Percentiles rank a stretch among this genome's conserved stretches.
Evolutionary conservation across 2,888 invertebrate genomes (phyloP).

Genomic region (Lasioglossum malachurum): DNA sequence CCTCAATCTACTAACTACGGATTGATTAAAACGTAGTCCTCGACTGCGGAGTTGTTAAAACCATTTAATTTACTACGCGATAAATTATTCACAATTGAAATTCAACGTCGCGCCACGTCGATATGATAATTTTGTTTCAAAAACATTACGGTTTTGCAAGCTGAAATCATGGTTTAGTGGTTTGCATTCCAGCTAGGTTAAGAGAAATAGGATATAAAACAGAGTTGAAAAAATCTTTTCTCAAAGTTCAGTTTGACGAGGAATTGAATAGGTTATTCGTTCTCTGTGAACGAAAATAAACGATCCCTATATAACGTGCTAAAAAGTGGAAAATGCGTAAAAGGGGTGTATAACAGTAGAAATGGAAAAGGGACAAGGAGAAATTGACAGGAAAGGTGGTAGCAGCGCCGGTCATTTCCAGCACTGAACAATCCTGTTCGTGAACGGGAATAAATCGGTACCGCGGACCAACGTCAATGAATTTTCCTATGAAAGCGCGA

Average conservation of each 20-base stretch:
- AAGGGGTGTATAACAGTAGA: conserved; percentile 2
- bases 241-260: background rate
- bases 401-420: conserved; percentile 62
- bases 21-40: background rate
- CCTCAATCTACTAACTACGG: conserved; percentile 5
- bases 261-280: background rate
- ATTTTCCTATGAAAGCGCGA: conserved; percentile 15
- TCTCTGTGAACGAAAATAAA: background rate
- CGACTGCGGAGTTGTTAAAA: background rate
- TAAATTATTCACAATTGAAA: conserved; percentile 8
- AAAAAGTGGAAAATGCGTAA: background rate
- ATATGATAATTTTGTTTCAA: conserved; percentile 3
- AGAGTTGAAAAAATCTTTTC: background rate
- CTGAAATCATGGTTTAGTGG: background rate
- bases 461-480: background rate
- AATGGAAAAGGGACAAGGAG: conserved; percentile 41
- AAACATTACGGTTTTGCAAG: conserved; percentile 9
- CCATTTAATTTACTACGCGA: conserved; percentile 8
- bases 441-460: background rate
- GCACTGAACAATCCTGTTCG: conserved; percentile 29
- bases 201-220: conserved; percentile 60
- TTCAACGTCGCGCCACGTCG: background rate
- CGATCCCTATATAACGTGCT: background rate
- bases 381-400: conserved; percentile 58
- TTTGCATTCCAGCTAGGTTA: conserved; percentile 59